These are phyloP conservation scores for Choristoneura rosaceana DNA, from an alignment of 2,888 invertebrate genomes.

Conservation along the genomic window DNA sequence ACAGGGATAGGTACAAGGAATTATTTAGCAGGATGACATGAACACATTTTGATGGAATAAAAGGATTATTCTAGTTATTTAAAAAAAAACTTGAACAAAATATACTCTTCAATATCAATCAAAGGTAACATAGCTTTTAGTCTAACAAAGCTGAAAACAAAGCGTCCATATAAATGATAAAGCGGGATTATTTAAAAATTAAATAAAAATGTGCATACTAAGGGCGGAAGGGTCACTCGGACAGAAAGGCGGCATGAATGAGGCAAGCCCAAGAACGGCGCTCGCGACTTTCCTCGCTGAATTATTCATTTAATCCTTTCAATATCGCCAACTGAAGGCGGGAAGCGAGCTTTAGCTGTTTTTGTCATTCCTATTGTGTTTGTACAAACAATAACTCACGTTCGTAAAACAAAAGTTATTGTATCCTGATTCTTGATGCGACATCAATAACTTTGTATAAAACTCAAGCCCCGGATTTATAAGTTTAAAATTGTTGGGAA, in stretches of 20 bases:
- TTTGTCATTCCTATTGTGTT: slow-evolving; percentile 59
- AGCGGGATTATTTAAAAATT: slow-evolving; percentile 47
- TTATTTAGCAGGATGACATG: no score
- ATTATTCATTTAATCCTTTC: slow-evolving; percentile 80
- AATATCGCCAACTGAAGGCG: slow-evolving; percentile 67
- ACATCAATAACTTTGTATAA: slow-evolving; percentile 29
- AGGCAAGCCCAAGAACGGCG: slow-evolving; percentile 61
- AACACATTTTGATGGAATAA: no score
- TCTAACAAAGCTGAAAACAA: background rate
- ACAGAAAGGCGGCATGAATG: slow-evolving; percentile 61
- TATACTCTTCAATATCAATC: background rate
- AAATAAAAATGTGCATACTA: slow-evolving; percentile 73
- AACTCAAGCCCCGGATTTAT: slow-evolving; percentile 16
- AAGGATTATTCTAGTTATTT: no score
- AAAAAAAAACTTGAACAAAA: no score
- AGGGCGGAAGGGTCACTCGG: slow-evolving; percentile 58
- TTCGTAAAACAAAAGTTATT: slow-evolving; percentile 42
- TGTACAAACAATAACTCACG: slow-evolving; percentile 44
- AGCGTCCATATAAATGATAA: background rate
- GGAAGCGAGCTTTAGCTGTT: slow-evolving; percentile 55
- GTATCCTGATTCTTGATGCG: slow-evolving; percentile 36
- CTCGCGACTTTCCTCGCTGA: slow-evolving; percentile 70
- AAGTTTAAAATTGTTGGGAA: slow-evolving; percentile 14
- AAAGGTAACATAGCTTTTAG: background rate
- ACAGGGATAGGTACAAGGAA: no score